These are phyloP conservation scores for Argyresthia albistria DNA, from an alignment of 2,888 invertebrate genomes.

Conservation along the genomic window DNA sequence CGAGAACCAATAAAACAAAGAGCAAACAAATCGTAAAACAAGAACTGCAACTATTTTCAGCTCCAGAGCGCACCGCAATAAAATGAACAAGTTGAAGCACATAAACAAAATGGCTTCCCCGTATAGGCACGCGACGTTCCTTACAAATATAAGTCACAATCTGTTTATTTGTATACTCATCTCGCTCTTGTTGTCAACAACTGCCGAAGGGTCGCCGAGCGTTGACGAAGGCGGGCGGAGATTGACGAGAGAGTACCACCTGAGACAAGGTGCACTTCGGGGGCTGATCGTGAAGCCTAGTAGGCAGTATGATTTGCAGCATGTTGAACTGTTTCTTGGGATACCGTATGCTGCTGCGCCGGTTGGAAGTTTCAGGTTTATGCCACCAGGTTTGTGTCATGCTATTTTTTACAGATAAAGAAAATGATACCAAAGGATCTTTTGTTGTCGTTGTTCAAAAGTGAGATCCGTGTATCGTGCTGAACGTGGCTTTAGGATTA, in stretches of 20 bases:
- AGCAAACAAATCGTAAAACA: conserved; percentile 31
- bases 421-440: too few relatives aligned
- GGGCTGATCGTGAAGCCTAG: conserved; percentile 78
- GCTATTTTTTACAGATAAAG: too few relatives aligned
- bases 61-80: conserved; percentile 6
- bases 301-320: conserved; percentile 72
- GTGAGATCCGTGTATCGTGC: too few relatives aligned
- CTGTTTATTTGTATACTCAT: conserved; percentile 65
- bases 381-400: conserved; percentile 82
- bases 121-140: conserved; percentile 49
- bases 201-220: conserved; percentile 45
- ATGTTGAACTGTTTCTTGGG: conserved; percentile 83
- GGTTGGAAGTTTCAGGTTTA: conserved; percentile 81
- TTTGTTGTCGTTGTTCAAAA: too few relatives aligned
- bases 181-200: conserved; percentile 57
- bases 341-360: conserved; percentile 89
- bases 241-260: conserved; percentile 72
- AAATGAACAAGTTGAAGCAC: conserved; percentile 22
- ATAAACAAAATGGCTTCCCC: conserved; percentile 60
- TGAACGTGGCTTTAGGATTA: too few relatives aligned
- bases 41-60: conserved; percentile 19
- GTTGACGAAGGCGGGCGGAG: conserved; percentile 49
- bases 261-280: conserved; percentile 78
- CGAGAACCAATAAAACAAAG: conserved; percentile 23
- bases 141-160: conserved; percentile 50